These are phyloP conservation scores for Spinibarbus caldwelli DNA, from an alignment of 2,797 vertebrate species.

Conservation along the genomic window DNA sequence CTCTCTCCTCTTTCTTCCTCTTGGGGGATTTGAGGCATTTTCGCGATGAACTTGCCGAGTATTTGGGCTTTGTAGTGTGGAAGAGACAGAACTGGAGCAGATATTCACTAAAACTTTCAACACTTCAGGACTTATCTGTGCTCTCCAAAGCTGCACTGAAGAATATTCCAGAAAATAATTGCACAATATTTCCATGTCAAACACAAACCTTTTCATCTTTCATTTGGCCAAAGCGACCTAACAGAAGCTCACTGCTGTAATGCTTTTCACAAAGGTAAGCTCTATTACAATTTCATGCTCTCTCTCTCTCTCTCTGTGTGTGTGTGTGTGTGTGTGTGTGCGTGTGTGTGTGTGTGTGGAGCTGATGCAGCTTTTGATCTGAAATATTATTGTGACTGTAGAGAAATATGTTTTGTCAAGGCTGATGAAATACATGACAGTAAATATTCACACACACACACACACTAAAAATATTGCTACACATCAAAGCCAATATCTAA, in stretches of 20 bases:
- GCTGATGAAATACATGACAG: not conserved
- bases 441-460: not conserved
- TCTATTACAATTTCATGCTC: constrained; percentile 13
- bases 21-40: constrained; percentile 52
- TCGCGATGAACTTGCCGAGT: constrained; percentile 45
- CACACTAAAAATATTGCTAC: not conserved
- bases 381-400: not conserved
- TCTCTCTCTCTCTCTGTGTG: too few species aligned
- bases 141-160: constrained; percentile 20
- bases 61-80: constrained; percentile 56
- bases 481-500: too few species aligned
- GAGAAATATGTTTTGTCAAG: not conserved
- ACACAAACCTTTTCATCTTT: constrained; percentile 64
- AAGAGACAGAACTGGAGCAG: constrained; percentile 78
- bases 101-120: constrained; percentile 78
- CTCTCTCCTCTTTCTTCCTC: constrained; percentile 39
- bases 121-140: constrained; percentile 66
- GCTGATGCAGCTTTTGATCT: not conserved
- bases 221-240: constrained; percentile 42
- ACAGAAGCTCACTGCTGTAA: constrained; percentile 28
- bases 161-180: constrained; percentile 45
- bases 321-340: too few species aligned
- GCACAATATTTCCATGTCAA: constrained; percentile 57
- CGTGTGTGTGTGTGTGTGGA: not conserved
- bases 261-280: constrained; percentile 31